Evolutionary conservation across 2,888 invertebrate genomes (phyloP).

Genomic region (Aquatica leii): DNA sequence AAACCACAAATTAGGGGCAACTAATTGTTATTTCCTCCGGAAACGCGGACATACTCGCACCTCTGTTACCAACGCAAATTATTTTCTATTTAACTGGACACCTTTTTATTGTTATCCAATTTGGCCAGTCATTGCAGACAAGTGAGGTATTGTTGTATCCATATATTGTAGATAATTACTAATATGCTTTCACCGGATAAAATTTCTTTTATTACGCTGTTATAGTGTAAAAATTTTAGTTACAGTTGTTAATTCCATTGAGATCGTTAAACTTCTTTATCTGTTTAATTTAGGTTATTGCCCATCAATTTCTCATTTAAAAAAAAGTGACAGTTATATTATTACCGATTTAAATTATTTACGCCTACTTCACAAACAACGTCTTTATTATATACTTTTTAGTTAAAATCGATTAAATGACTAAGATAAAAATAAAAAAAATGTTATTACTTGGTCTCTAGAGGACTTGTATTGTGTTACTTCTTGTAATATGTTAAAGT

Average conservation of each 20-base stretch:
- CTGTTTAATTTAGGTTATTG: constrained; percentile 11
- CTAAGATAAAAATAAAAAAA: no score
- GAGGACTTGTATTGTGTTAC: no score
- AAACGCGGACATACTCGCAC: constrained; percentile 41
- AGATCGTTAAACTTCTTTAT: constrained; percentile 14
- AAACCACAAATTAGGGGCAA: constrained; percentile 48
- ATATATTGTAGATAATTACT: constrained; percentile 21
- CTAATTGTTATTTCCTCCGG: constrained; percentile 51
- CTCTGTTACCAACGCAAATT: constrained; percentile 49
- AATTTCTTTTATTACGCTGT: constrained; percentile 32
- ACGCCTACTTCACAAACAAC: no score
- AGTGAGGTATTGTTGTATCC: constrained; percentile 3
- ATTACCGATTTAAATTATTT: neutral
- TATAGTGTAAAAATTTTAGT: constrained; percentile 33
- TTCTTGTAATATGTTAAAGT: no score
- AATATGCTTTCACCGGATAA: constrained; percentile 33
- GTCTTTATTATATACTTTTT: no score
- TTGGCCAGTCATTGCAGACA: constrained; percentile 49
- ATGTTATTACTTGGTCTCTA: no score
- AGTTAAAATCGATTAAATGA: no score
- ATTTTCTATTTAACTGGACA: constrained; percentile 52
- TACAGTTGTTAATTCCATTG: constrained; percentile 28
- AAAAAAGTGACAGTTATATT: constrained; percentile 7
- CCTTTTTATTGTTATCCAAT: constrained; percentile 46
- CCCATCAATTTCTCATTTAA: neutral